Evolutionary conservation across 2,888 invertebrate genomes (phyloP).

Genomic region (Macrophya annulata): DNA sequence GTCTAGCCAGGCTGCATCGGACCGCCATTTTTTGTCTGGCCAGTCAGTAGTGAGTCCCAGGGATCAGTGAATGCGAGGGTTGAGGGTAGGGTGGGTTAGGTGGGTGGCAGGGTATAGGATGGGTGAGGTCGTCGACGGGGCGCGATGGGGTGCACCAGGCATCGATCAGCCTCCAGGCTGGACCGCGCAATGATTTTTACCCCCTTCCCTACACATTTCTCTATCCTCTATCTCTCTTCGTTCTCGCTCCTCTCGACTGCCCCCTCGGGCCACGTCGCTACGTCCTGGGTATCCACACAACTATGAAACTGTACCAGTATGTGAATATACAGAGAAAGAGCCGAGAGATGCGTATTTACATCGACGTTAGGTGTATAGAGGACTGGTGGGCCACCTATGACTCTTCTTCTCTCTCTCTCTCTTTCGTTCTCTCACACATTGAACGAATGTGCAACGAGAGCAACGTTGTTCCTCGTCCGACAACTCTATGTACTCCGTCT

Average conservation of each 20-base stretch:
- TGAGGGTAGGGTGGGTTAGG: slow-evolving; percentile 63
- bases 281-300: slow-evolving; percentile 34
- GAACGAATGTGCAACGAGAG: slow-evolving; percentile 19
- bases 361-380: not conserved
- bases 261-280: not conserved
- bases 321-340: not conserved
- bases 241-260: slow-evolving; percentile 30
- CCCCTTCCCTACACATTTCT: slow-evolving; percentile 69
- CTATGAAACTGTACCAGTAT: not conserved
- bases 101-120: slow-evolving; percentile 61
- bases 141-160: slow-evolving; percentile 70
- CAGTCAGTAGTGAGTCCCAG: slow-evolving; percentile 78
- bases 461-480: slow-evolving; percentile 21
- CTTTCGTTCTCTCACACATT: slow-evolving; percentile 57
- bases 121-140: slow-evolving; percentile 53
- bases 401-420: slow-evolving; percentile 62
- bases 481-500: not conserved
- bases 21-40: slow-evolving; percentile 50
- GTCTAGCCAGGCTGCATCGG: slow-evolving; percentile 22
- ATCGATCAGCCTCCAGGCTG: slow-evolving; percentile 79
- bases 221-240: slow-evolving; percentile 1
- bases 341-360: not conserved
- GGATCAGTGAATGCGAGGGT: slow-evolving; percentile 76
- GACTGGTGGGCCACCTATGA: slow-evolving; percentile 42
- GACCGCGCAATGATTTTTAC: slow-evolving; percentile 80